Conservation (phyloP, 2,888 invertebrate species). For the Notocelia uddmanniana region DNA sequence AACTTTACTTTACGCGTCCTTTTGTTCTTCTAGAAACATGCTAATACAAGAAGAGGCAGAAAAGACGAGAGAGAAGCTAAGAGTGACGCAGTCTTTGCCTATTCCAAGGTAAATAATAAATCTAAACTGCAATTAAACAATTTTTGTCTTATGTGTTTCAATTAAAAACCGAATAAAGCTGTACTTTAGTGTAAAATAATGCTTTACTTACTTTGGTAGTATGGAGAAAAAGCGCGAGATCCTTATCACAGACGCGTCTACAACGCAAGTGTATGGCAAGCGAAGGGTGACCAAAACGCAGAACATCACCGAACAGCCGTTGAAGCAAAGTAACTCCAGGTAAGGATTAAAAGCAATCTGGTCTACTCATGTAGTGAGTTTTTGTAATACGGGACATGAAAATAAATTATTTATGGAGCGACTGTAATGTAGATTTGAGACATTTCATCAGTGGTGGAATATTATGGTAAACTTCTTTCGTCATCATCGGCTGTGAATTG, state of each 20-base stretch:
- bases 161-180: no score
- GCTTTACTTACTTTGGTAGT: conserved; percentile 51
- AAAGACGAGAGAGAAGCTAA: conserved; percentile 71
- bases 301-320: conserved; percentile 62
- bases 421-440: neutral
- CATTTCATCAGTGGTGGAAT: neutral
- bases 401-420: no score
- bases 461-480: neutral
- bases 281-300: conserved; percentile 71
- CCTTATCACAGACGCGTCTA: conserved; percentile 58
- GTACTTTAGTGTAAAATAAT: no score
- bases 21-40: conserved; percentile 57
- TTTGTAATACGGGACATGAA: neutral
- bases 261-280: conserved; percentile 67
- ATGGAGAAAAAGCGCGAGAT: conserved; percentile 64
- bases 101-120: conserved; percentile 61
- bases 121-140: no score
- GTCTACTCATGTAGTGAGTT: neutral
- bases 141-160: no score
- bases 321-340: conserved; percentile 60
- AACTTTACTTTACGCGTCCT: neutral
- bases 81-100: conserved; percentile 80
- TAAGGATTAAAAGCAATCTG: conserved; percentile 47
- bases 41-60: conserved; percentile 75
- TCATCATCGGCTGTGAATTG: neutral